Percentiles rank a stretch among this genome's conserved stretches.
phyloP scores from a whole-genome alignment of 1,140 invertebrate species.

The Stenopsyche tienmushanensis region DNA sequence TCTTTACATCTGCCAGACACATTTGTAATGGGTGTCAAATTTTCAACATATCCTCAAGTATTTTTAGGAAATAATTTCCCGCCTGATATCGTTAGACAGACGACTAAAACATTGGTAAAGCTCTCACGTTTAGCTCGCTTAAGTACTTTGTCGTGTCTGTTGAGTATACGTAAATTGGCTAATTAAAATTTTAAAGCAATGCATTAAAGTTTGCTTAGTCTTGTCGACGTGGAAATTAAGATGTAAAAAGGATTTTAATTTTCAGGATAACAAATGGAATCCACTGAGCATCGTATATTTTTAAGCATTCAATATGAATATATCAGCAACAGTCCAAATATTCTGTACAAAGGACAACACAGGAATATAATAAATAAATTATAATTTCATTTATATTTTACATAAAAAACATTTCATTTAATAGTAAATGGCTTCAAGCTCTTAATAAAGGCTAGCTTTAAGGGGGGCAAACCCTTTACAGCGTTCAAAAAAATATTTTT shows the following conservation, averaged over 20 bases:
- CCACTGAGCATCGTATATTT: neutral
- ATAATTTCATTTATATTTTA: too few species aligned
- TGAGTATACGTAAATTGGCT: slow-evolving; percentile 15
- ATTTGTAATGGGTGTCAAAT: neutral
- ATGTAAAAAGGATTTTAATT: neutral
- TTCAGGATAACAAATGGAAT: neutral
- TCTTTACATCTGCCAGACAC: neutral
- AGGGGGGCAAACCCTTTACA: too few species aligned
- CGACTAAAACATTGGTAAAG: too few species aligned
- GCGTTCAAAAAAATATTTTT: too few species aligned
- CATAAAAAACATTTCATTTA: too few species aligned
- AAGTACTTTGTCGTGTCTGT: slow-evolving; percentile 19
- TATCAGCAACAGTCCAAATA: neutral
- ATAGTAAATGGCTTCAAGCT: too few species aligned
- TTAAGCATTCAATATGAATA: neutral
- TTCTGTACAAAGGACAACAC: neutral
- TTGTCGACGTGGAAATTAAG: slow-evolving; percentile 6
- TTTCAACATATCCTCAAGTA: neutral
- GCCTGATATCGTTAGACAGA: neutral
- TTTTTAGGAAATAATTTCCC: neutral
- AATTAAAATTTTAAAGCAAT: slow-evolving; percentile 20
- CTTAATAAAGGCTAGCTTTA: too few species aligned
- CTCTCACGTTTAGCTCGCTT: slow-evolving; percentile 10
- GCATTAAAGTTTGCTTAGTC: slow-evolving; percentile 7
- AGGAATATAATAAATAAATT: neutral